Evolutionary conservation across 2,797 vertebrate species (phyloP), one percentile per base, ranked within the genome.

Genomic region (Mycteria americana): DNA sequence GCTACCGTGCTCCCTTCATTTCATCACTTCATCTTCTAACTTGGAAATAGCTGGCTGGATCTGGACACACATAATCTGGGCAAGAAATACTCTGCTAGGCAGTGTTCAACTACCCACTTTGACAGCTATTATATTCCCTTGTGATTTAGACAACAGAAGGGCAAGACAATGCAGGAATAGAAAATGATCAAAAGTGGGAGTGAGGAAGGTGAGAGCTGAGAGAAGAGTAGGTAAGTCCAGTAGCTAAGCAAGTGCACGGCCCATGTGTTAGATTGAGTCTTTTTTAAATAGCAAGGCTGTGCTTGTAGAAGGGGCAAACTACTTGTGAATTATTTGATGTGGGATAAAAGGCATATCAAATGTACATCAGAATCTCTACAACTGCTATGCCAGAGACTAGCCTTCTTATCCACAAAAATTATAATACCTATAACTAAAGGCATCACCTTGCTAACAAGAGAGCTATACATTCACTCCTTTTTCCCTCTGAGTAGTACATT

Each of bases 1-100:
- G 12, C 33, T 70, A 0, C 11, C 1, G 0, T 9, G 21, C 56
- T 93, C 45, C 37, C 68, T 59, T 53, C 0, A 0, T 83, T 94
- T 80, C 37, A 67, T 82, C 35, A 67, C 57, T 86, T 91, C 82
- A 77, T 41, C 54, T 79, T 73, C 46, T 60, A 18, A 54, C 35
- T 82, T 18, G 33, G 18, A 18, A 78, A 45, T 23, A 50, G 33
- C 28, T 64, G 57, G 18, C 45, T 67, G 69, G 48, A 72, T 41
- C 68, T 48, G 28, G 48, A 72, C 41, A 25, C 1, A 0, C 0
- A 0, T 7, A 57, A 68, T 21, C 9, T 0, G 69, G 19, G 31
- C 45, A 87, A 85, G 57, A 28, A 69, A 75, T 39, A 7, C 33
- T 59, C 74, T 23, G 43, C 45, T 28, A 46, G 37, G 22, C 19